Base-by-base conservation (phyloP, 1,140 invertebrate species). In the Drosophila ambigua region DNA sequence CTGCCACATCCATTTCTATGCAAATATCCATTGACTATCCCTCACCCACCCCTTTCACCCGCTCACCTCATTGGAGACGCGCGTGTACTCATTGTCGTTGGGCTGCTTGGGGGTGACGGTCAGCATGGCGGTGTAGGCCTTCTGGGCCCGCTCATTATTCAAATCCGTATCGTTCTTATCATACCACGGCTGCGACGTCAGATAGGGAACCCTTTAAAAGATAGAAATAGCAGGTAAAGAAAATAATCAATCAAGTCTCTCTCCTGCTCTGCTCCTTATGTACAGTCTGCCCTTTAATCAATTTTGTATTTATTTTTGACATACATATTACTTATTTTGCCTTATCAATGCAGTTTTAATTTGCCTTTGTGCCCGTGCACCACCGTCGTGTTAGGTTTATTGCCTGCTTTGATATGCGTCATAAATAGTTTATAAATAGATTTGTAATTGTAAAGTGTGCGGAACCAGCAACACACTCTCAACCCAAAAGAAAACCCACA, bases 81-180 rank as follows among this genome's bases (percentile, higher is more conserved):
- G 94, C 26, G 94, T 92, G 82, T 97, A 97, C 80, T 96, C 95
- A 31, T 94, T 93, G 79, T 96, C 95, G 66, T 97, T 95, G 0
- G 97, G 97, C 8, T 97, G 96, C 39, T 93, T 94, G 31, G 93
- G 94, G 0, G 97, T 98, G n/a, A 99, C 96, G 0, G 97, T 99
- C 50, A 99, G 93, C 52, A 99, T 92, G 0, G 97, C 95, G 67
- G 97, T 95, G 92, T 97, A 99, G 0, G 98, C 98, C 84, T 96
- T 95, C 89, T 94, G 94, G 0, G 98, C 98, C 71, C 95, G 94
- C 72, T 95, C 94, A 91, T 99, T 99, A 44, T 95, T 94, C 62
- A 96, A 96, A 0, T 94, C 93, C 0, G 95, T 95, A 87, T 98
- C 98, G 31, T 94, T 94, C 69, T 94, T 94, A 57, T 96, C 94